Conservation (phyloP, 2,888 invertebrate genomes). For the Apamea monoglypha region DNA sequence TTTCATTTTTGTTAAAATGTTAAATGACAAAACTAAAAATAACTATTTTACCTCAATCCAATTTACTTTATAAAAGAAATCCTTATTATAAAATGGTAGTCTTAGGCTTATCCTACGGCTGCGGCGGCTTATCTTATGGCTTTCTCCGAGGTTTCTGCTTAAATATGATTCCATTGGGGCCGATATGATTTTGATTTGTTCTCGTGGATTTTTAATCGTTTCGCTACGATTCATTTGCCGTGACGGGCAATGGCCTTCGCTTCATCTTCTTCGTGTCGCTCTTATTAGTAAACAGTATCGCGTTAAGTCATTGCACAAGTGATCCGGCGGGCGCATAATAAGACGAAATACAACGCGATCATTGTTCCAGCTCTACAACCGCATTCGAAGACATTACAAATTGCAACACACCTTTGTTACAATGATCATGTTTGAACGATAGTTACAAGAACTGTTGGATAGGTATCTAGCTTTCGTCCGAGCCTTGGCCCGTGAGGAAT, state of each 20-base stretch:
- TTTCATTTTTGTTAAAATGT: background rate
- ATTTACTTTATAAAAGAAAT: conserved; percentile 20
- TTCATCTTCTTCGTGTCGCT: too few species aligned
- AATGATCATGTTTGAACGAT: conserved; percentile 34
- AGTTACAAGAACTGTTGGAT: conserved; percentile 23
- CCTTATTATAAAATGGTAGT: background rate
- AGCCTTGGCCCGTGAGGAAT: background rate
- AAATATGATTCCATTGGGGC: background rate
- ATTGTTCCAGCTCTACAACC: conserved; percentile 49
- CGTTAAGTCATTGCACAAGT: conserved; percentile 49
- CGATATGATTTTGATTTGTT: conserved; percentile 1
- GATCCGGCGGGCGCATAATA: conserved; percentile 43
- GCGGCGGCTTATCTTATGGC: too few species aligned
- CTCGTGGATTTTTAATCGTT: conserved; percentile 24
- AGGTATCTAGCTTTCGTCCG: background rate
- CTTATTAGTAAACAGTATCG: conserved; percentile 58
- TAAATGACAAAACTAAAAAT: background rate
- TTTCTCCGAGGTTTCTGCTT: conserved; percentile 8
- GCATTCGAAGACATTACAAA: conserved; percentile 36
- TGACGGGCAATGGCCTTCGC: conserved; percentile 44
- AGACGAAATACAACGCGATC: conserved; percentile 57
- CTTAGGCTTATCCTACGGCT: too few species aligned
- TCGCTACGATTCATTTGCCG: conserved; percentile 17
- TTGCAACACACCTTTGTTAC: conserved; percentile 42
- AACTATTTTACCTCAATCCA: background rate